These are phyloP conservation scores for Brachyhypopomus gauderio DNA, from an alignment of 2,113 vertebrate genomes.

Conservation along the genomic window DNA sequence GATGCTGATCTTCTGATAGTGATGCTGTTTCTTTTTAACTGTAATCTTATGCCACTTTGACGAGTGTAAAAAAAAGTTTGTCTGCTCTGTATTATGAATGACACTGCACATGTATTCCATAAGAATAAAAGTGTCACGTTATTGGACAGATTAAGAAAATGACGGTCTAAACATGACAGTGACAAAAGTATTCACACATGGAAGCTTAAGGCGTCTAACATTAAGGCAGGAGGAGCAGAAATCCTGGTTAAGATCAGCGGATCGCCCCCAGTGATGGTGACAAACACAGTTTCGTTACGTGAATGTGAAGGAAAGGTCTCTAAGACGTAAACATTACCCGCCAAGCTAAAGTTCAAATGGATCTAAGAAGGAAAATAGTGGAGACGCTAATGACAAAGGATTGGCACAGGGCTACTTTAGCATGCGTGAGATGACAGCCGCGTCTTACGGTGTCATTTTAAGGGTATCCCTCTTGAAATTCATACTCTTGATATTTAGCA, in stretches of 20 bases:
- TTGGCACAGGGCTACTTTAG: too few relatives aligned
- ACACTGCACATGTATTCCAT: background rate
- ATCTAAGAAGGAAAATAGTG: too few relatives aligned
- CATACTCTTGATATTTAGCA: too few relatives aligned
- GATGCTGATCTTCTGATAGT: slow-evolving; percentile 2
- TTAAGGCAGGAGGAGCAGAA: background rate
- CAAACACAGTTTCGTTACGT: background rate
- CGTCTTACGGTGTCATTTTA: too few relatives aligned
- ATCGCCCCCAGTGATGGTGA: background rate
- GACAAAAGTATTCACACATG: background rate
- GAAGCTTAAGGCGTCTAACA: background rate
- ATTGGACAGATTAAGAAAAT: background rate
- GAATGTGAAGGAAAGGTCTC: background rate
- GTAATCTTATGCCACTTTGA: background rate
- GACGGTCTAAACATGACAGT: background rate
- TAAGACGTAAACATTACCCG: too few relatives aligned
- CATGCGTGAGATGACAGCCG: too few relatives aligned
- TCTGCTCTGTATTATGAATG: too few relatives aligned
- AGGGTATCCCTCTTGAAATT: too few relatives aligned
- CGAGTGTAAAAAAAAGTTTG: background rate
- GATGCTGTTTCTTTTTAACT: background rate
- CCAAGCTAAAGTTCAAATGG: too few relatives aligned
- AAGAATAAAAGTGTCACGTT: too few relatives aligned
- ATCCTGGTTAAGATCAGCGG: background rate
- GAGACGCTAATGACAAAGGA: too few relatives aligned